These are phyloP conservation scores for Acanthosepion pharaonis DNA, from an alignment of 2,888 invertebrate genomes.

Conservation along the genomic window DNA sequence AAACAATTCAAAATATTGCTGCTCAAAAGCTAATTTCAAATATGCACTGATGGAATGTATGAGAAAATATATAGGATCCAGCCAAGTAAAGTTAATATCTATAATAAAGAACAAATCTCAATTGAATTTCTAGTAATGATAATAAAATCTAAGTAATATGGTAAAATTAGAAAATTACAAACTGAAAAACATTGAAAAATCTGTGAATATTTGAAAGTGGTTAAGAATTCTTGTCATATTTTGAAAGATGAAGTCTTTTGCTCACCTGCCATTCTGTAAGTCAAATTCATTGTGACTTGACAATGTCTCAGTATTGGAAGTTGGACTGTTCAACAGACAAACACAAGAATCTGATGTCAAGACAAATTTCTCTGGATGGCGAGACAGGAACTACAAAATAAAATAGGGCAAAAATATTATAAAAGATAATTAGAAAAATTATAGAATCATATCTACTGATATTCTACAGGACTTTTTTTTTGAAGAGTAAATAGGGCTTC, in stretches of 20 bases:
- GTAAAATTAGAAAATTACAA: too few species aligned
- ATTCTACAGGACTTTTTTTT: not conserved
- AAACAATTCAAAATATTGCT: too few species aligned
- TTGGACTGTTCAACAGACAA: constrained; percentile 4
- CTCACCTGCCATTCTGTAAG: constrained; percentile 6
- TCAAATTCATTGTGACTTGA: constrained; percentile 55
- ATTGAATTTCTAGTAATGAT: too few species aligned
- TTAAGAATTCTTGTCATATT: not conserved
- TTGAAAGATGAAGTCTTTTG: not conserved
- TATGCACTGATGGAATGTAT: too few species aligned
- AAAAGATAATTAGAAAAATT: not conserved
- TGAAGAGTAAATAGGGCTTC: too few species aligned
- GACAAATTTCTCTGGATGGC: constrained; percentile 65
- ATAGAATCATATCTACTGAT: not conserved
- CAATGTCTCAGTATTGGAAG: constrained; percentile 49
- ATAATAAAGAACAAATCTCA: too few species aligned
- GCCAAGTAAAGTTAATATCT: too few species aligned
- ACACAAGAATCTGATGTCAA: constrained; percentile 57
- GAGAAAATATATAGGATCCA: too few species aligned
- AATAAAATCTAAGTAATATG: too few species aligned
- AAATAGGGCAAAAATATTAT: not conserved
- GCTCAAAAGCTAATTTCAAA: too few species aligned
- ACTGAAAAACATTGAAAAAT: not conserved
- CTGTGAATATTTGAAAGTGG: not conserved
- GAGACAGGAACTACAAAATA: constrained; percentile 66